Evolutionary conservation across 2,113 vertebrate species (phyloP), one percentile per base, ranked within the genome.

Genomic region (Crotalus viridis): DNA sequence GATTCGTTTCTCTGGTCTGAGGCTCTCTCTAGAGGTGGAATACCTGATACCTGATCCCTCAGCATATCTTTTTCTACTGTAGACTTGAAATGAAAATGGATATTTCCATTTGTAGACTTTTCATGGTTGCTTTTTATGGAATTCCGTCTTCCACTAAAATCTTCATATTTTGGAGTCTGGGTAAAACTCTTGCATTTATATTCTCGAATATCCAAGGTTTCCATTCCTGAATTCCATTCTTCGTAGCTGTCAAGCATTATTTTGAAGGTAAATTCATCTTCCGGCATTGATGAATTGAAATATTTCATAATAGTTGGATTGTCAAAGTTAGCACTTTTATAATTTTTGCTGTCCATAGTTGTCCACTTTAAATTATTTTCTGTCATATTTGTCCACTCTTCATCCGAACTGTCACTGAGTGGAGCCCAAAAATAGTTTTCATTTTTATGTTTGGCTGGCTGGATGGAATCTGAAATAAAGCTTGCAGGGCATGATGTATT

Each of bases 381-480:
- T 57, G 87, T 33, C 85, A 3, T 17, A 86, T 92, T 54, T 61
- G 54, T 28, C 88, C 24, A n/a, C 24, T 95, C 93, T 55, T 96
- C 88, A 94, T 94, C 92, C 88, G 88, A 96, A 74, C 52, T 91
- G 19, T 92, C 94, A 43, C 26, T 89, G 54, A 94, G 57, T 24
- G 90, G 93, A 87, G 46, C 13, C 93, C 91, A 94, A 91, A 96
- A 96, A 81, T 92, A 95, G 56, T 7, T 85, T 33, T 15, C 10
- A 74, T 57, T 89, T 61, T 87, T 90, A 33, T 33, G 5, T 2
- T 48, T 81, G 56, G 74, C 21, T 91, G 4, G 5, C 4, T 28
- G 57, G 87, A 43, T 69, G 22, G 43, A 85, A 56, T 10, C 85
- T 91, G 92, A 94, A 88, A 12, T n/a, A 0, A 88, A n/a, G 4